Conservation (phyloP, 2,113 vertebrate genomes). For the Rattus rattus region DNA sequence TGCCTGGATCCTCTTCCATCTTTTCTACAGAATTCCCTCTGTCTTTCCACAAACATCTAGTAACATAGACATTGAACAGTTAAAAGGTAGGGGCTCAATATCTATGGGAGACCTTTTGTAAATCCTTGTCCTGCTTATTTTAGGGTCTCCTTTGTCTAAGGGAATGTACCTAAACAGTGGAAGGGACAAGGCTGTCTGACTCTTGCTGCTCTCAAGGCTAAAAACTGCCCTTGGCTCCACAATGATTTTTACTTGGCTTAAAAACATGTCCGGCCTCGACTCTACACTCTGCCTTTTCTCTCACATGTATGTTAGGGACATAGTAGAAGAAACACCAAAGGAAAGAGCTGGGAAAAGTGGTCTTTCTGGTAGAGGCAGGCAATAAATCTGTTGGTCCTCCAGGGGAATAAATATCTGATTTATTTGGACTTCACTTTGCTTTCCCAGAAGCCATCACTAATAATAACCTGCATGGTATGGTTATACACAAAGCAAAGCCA, state of each 20-base stretch:
- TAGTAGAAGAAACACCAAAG: background rate
- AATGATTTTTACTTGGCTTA: background rate
- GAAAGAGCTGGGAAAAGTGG: background rate
- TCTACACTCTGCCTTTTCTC: background rate
- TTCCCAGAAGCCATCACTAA: background rate
- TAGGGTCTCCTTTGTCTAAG: background rate
- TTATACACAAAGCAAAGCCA: background rate
- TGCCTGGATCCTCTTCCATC: background rate
- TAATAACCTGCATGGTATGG: background rate
- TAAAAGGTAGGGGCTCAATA: background rate
- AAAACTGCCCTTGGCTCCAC: background rate
- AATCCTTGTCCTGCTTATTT: background rate
- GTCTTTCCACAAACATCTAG: background rate
- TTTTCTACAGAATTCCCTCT: background rate
- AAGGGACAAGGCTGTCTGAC: background rate
- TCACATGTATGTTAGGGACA: background rate
- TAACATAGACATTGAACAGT: background rate
- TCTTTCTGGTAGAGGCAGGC: no score
- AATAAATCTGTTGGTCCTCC: background rate
- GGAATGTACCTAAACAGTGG: background rate
- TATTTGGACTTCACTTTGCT: conserved; percentile 21
- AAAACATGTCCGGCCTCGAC: conserved; percentile 7
- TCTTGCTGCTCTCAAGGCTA: background rate
- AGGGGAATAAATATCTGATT: background rate
- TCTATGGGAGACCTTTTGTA: background rate